Base-by-base conservation (phyloP, 2,888 invertebrate species). In the Alloscopus bannaensis region DNA sequence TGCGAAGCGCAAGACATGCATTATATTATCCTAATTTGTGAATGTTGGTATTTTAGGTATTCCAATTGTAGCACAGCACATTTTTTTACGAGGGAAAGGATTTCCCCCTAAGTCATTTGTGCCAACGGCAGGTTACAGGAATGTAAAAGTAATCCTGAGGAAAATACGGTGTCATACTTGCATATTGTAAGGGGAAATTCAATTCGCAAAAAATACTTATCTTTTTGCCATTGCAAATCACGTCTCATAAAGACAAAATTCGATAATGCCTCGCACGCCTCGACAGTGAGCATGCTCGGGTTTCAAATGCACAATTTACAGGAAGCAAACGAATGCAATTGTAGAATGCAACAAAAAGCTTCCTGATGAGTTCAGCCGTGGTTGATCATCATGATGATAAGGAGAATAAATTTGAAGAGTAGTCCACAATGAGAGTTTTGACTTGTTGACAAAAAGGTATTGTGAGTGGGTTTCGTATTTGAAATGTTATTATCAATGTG, bases 21-120 rank as follows among this genome's bases (percentile, higher is more conserved):
- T 65, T 18, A 50, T 24, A 11, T 40, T 45, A 45, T 45, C 26
- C 8, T 24, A 64, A 18, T 36, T 31, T n/a, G 18, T 60, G n/a
- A n/a, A n/a, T 62, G 62, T 65, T 29, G 31, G 50, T 47, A 50
- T 36, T 31, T 66, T 66, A 55, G 24, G 8, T 26, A 55, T 31
- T 52, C 31, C 52, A 66, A 31, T 47, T 52, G 50, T 36, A 52
- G 18, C 55, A 26, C 55, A 55, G 11, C 13, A 29, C 13, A 59
- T 26, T 8, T 4, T 47, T 22, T 52, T 20, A 22, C 22, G 24
- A 52, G 26, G 16, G n/a, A 36, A 31, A 18, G 28, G 16, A 29
- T 26, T 6, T 31, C 4, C 36, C 2, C n/a, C 3, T 6, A 59
- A 29, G 59, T 59, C 36, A 6, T 55, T 24, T 55, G 24, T 55